Conservation (phyloP, 2,888 invertebrate species). For the Catocala sponsa region DNA sequence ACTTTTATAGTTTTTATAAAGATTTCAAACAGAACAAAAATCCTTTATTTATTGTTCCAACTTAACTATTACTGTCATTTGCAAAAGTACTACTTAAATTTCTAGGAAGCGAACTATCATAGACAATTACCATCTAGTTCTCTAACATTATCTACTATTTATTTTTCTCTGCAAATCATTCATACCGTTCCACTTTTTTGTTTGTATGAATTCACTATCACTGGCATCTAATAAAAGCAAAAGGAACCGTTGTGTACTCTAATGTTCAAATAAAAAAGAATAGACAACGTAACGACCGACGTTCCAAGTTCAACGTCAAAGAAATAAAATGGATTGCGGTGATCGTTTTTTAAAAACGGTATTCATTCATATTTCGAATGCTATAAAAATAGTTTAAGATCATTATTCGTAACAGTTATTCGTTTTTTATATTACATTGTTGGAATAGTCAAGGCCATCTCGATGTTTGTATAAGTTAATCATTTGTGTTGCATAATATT, state of each 20-base stretch:
- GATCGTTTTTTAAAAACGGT: slow-evolving; percentile 13
- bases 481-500: too few species aligned
- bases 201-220: neutral
- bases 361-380: slow-evolving; percentile 24
- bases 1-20: neutral
- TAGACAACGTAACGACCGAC: slow-evolving; percentile 18
- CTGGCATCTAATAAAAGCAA: slow-evolving; percentile 10
- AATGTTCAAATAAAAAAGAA: slow-evolving; percentile 7
- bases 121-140: too few species aligned
- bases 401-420: slow-evolving; percentile 6
- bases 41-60: too few species aligned
- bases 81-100: too few species aligned
- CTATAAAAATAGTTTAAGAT: slow-evolving; percentile 17
- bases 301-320: slow-evolving; percentile 39
- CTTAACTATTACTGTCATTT: too few species aligned
- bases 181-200: neutral
- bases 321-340: slow-evolving; percentile 21
- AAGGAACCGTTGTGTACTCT: slow-evolving; percentile 6
- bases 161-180: too few species aligned
- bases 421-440: slow-evolving; percentile 11
- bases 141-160: slow-evolving; percentile 2
- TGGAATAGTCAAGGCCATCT: slow-evolving; percentile 25
- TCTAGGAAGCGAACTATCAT: neutral
- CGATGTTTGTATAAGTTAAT: too few species aligned
- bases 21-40: neutral